phyloP scores from a whole-genome alignment of 1,140 invertebrate genomes.

The Bombyx mandarina region DNA sequence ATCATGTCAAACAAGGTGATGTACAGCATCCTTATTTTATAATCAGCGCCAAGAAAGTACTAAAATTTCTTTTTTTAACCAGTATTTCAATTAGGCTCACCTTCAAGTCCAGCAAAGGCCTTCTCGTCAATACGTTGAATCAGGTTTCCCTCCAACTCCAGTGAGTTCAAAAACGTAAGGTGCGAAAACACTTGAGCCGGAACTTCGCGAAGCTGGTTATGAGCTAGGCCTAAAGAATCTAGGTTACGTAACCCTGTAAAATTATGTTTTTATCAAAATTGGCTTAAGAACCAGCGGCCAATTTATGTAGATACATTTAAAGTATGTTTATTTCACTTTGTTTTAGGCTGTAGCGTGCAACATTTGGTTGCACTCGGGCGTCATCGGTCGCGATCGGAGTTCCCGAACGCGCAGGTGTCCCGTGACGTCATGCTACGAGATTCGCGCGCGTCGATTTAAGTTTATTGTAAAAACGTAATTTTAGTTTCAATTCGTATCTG shows the following conservation, averaged over 20 bases:
- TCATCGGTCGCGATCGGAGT: no score
- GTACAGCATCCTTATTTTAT: no score
- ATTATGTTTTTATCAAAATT: conserved; percentile 2
- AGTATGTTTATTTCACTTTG: not conserved
- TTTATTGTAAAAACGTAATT: no score
- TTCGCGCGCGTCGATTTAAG: no score
- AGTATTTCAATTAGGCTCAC: conserved; percentile 52
- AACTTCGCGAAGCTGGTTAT: conserved; percentile 84
- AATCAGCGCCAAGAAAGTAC: no score
- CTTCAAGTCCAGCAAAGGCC: conserved; percentile 88
- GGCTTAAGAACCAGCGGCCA: not conserved
- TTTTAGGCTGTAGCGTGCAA: no score
- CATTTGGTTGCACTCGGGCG: no score
- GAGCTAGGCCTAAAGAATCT: conserved; percentile 86
- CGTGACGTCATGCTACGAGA: no score
- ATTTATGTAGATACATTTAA: not conserved
- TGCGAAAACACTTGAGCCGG: conserved; percentile 86
- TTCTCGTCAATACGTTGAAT: conserved; percentile 85
- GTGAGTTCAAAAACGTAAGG: conserved; percentile 82
- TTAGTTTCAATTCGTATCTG: no score
- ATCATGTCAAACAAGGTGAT: no score
- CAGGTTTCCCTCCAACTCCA: conserved; percentile 88
- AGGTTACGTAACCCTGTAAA: conserved; percentile 73
- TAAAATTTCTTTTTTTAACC: no score
- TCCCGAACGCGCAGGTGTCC: no score